Evolutionary conservation across 2,888 invertebrate species (phyloP), one percentile per base, ranked within the genome.

Genomic region (Conistra vaccinii): DNA sequence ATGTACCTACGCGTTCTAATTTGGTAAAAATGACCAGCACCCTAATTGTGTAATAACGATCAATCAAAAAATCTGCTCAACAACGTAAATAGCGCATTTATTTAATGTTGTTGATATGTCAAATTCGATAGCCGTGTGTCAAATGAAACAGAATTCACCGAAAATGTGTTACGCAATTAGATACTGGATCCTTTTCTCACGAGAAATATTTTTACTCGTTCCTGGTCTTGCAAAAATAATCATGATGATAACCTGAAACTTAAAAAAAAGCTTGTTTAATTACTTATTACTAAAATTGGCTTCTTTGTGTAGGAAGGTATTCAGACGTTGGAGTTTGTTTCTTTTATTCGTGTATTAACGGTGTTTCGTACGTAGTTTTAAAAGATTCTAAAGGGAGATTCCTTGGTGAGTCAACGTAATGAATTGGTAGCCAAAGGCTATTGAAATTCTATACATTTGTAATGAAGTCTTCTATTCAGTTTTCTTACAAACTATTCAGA

Each of bases 391-490:
- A 68, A 57, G 39, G 26, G 55, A 10, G 10, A 39, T 39, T 73
- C 17, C 39, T 62, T 26, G 23, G 68, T 57, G 17, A 68, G 62
- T 62, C 68, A 57, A 29, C 3, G 32, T 2, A 32, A 74, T 65
- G 20, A 61, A 61, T 45, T 32, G 17, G 26, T 42, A 68, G 55
- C 57, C 42, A 57, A 63, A 76, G 62, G 77, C 63, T 76, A 69
- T 76, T 63, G 32, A 26, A 69, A 35, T 76, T 58, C 69, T 63
- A 53, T 69, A 45, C 42, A 63, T 58, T 76, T 76, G 7, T 35
- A 53, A 69, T 53, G 23, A 35, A 61, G 42, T 67, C 12, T 61
- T 74, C 12, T 32, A 48, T 76, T 76, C 45, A 32, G 67, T 75
- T 75, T 75, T 61, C n/a, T 48, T 20, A 29, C 1, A 42, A 57